Base-by-base conservation (phyloP, 1,140 invertebrate genomes). In the Papilio helenus region DNA sequence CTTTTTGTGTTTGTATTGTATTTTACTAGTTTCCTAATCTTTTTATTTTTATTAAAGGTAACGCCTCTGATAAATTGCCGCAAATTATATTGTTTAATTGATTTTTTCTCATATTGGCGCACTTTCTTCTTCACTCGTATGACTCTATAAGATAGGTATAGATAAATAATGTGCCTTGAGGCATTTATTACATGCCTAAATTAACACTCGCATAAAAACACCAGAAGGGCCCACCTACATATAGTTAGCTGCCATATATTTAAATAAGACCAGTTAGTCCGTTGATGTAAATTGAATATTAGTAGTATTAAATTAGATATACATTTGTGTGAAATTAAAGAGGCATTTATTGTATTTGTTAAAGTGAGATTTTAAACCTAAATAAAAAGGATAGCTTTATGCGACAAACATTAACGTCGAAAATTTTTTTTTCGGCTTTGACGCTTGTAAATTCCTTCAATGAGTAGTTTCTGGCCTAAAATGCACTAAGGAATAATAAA, bases 151-250 rank as follows among this genome's bases (percentile, higher is more conserved):
- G 26, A 26, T 65, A 65, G 10, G 23, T 65, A 12, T 65, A 65
- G 61, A n/a, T 65, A 65, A 65, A 34, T 65, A 29, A 65, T 34
- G 26, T 65, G 61, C 61, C 26, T 34, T 65, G 26, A 26, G 61
- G 61, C 61, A 65, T 65, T 12, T 61, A 23, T 20, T 29, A 34
- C 18, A 34, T 26, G 61, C 26, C 61, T 65, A 1, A 65, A 65
- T 65, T 29, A 7, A 65, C 23, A 65, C 26, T 65, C 26, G 61
- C 14, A 55, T 4, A 65, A 26, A 65, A 65, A 29, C 23, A 9
- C 29, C 26, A 8, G 34, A 65, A 26, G 26, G 26, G 2, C 12
- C 23, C 34, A 65, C 14, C 34, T 18, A 65, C 1, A 29, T 26
- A 34, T 65, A n/a, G n/a, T 26, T 65, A 65, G 23, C 26, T 29